These are phyloP conservation scores for Tretioscincus oriximinensis DNA, from an alignment of 2,113 vertebrate species.

Conservation along the genomic window DNA sequence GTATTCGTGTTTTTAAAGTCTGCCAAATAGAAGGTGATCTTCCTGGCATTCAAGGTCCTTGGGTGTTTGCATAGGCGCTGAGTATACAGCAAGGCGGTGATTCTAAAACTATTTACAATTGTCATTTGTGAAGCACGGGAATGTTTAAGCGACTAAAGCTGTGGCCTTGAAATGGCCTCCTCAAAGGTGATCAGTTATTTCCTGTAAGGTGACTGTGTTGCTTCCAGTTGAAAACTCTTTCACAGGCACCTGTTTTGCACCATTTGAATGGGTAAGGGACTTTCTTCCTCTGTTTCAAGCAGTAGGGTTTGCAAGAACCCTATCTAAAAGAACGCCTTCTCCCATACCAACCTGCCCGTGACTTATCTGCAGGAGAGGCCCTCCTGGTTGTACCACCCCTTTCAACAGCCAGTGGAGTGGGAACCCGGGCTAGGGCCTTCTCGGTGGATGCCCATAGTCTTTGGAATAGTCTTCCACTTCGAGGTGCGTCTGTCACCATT, in stretches of 20 bases:
- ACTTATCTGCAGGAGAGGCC: too few relatives aligned
- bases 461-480: too few relatives aligned
- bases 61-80: conserved; percentile 42
- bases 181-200: conserved; percentile 41
- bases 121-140: conserved; percentile 46
- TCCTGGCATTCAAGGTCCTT: conserved; percentile 43
- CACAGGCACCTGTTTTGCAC: conserved; percentile 29
- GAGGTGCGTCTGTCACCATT: too few relatives aligned
- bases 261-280: conserved; percentile 48
- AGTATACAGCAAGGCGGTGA: neutral
- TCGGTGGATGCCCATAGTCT: too few relatives aligned
- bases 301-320: neutral
- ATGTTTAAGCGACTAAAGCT: conserved; percentile 37
- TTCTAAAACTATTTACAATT: conserved; percentile 49
- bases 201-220: neutral
- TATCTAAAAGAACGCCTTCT: too few relatives aligned
- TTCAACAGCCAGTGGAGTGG: too few relatives aligned
- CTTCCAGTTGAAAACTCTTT: conserved; percentile 23
- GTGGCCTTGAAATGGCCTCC: conserved; percentile 55
- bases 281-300: neutral
- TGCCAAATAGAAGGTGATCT: conserved; percentile 36
- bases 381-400: too few relatives aligned
- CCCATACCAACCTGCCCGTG: too few relatives aligned
- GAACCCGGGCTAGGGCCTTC: too few relatives aligned
- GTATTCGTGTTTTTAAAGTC: conserved; percentile 36